Conservation (phyloP, 1,140 invertebrate genomes). For the Leptinotarsa defecta region DNA sequence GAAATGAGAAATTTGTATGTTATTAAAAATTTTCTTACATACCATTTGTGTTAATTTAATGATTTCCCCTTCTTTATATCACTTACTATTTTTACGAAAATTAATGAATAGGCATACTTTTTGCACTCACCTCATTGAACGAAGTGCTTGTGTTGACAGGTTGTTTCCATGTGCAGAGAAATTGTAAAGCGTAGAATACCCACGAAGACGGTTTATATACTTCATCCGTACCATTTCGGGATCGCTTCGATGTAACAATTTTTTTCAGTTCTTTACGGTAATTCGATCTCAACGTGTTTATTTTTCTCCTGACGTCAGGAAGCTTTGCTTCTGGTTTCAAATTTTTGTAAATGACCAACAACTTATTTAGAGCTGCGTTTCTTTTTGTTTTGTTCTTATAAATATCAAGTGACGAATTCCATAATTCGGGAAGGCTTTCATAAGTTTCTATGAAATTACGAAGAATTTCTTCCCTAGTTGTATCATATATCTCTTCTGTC, state of each 20-base stretch:
- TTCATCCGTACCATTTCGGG: constrained; percentile 7
- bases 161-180: constrained; percentile 4
- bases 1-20: background rate
- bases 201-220: constrained; percentile 10
- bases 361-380: constrained; percentile 26
- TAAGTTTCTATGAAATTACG: constrained; percentile 1
- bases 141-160: background rate
- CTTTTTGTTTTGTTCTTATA: constrained; percentile 24
- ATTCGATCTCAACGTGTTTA: constrained; percentile 28
- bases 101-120: background rate
- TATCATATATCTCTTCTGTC: background rate
- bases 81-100: background rate
- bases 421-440: background rate
- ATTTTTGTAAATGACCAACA: constrained; percentile 26
- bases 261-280: constrained; percentile 27
- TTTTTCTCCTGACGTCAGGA: constrained; percentile 23
- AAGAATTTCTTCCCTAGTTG: background rate
- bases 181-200: constrained; percentile 10
- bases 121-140: background rate
- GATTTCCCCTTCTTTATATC: background rate
- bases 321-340: constrained; percentile 24
- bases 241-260: constrained; percentile 15
- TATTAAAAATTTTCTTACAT: background rate
- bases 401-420: background rate
- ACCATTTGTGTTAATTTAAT: constrained; percentile 6